These are phyloP conservation scores for Tachyglossus aculeatus DNA, from an alignment of 2,797 vertebrate species.

Conservation along the genomic window DNA sequence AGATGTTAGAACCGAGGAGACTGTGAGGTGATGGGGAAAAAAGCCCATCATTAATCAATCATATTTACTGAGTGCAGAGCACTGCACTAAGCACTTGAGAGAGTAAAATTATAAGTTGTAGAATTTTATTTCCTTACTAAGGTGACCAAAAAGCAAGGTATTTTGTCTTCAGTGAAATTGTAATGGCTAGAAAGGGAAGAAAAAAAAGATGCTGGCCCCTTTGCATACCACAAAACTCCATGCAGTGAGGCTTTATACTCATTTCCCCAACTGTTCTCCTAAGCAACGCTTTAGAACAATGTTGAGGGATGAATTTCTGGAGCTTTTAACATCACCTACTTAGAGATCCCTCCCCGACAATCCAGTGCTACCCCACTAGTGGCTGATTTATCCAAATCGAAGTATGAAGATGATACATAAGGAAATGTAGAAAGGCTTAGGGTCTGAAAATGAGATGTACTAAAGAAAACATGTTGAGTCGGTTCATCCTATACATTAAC, in stretches of 20 bases:
- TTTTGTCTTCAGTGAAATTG: slow-evolving; percentile 3
- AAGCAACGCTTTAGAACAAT: background rate
- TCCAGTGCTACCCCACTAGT: background rate
- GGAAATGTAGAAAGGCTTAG: background rate
- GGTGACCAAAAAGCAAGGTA: slow-evolving; percentile 6
- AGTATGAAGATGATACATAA: background rate
- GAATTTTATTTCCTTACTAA: slow-evolving; percentile 1
- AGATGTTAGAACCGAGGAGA: no score
- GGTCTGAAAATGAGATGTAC: background rate
- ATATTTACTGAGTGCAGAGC: no score
- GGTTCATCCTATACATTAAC: background rate
- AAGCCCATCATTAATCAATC: no score
- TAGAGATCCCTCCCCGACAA: background rate
- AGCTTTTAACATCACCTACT: slow-evolving; percentile 21
- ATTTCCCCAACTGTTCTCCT: background rate
- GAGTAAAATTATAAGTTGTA: no score
- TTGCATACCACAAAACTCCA: slow-evolving; percentile 8
- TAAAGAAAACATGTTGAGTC: background rate
- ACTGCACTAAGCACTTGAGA: no score
- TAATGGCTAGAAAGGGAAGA: background rate
- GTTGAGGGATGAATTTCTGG: no score
- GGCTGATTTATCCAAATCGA: slow-evolving; percentile 3
- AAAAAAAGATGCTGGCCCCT: background rate
- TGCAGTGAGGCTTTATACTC: background rate
- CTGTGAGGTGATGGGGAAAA: no score